These are phyloP conservation scores for Eugnorisma glareosa DNA, from an alignment of 2,888 invertebrate species.

Conservation along the genomic window DNA sequence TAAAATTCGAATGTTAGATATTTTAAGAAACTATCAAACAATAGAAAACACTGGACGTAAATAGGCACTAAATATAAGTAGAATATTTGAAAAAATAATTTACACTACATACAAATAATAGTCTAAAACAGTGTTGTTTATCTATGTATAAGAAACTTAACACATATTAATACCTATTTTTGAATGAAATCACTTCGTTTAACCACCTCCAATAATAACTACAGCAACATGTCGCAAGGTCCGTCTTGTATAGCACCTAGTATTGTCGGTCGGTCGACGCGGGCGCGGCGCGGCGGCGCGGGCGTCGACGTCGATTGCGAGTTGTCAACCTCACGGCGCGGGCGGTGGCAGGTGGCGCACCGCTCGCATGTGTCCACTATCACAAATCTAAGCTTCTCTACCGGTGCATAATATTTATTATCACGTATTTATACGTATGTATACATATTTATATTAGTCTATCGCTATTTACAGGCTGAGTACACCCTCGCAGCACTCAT, in stretches of 20 bases:
- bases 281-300: conserved; percentile 71
- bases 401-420: conserved; percentile 89
- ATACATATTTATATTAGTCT: conserved; percentile 86
- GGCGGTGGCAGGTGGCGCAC: conserved; percentile 70
- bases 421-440: conserved; percentile 89
- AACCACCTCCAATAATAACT: conserved; percentile 85
- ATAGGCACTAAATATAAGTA: conserved; percentile 86
- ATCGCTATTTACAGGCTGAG: conserved; percentile 86
- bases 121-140: conserved; percentile 84
- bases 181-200: conserved; percentile 84
- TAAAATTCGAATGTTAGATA: conserved; percentile 85
- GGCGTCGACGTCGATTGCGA: conserved; percentile 82
- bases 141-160: conserved; percentile 84
- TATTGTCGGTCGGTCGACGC: conserved; percentile 89
- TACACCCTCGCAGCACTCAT: conserved; percentile 81
- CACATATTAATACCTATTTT: conserved; percentile 87
- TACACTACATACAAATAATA: conserved; percentile 87
- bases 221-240: conserved; percentile 87
- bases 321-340: conserved; percentile 83
- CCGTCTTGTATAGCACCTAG: conserved; percentile 90
- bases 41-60: conserved; percentile 87
- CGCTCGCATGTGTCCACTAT: conserved; percentile 85
- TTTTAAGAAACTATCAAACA: conserved; percentile 83
- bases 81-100: conserved; percentile 85
- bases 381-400: conserved; percentile 90